Conservation (phyloP, 1,140 invertebrate species). For the Nylanderia fulva region DNA sequence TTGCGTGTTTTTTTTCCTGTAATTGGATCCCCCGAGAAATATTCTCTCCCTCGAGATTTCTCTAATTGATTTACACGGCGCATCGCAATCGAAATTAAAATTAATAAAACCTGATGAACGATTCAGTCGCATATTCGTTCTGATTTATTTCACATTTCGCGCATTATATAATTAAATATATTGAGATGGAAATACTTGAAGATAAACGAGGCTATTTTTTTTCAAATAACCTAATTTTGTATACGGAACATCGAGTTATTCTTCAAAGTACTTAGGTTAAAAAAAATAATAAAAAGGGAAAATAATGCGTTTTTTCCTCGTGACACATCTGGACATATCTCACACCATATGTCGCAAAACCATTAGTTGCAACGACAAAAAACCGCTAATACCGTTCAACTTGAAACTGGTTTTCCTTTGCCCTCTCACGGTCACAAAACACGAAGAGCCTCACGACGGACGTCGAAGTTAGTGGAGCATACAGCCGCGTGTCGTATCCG, state of each 20-base stretch:
- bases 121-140: background rate
- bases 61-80: background rate
- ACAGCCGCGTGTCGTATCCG: conserved; percentile 61
- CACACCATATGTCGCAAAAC: background rate
- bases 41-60: background rate
- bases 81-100: conserved; percentile 18
- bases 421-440: conserved; percentile 20
- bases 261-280: background rate
- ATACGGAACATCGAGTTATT: background rate
- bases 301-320: background rate
- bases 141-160: background rate
- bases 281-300: background rate
- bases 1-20: background rate
- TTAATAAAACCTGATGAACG: background rate
- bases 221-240: background rate
- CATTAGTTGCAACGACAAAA: conserved; percentile 12
- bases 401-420: conserved; percentile 38
- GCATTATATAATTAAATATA: background rate
- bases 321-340: conserved; percentile 2
- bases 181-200: background rate
- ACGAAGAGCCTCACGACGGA: conserved; percentile 57
- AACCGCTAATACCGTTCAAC: conserved; percentile 16
- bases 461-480: conserved; percentile 67
- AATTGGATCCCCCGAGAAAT: conserved; percentile 20
- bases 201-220: conserved; percentile 5